These are phyloP conservation scores for Ibycter americanus DNA, from an alignment of 2,797 vertebrate species.

Conservation along the genomic window DNA sequence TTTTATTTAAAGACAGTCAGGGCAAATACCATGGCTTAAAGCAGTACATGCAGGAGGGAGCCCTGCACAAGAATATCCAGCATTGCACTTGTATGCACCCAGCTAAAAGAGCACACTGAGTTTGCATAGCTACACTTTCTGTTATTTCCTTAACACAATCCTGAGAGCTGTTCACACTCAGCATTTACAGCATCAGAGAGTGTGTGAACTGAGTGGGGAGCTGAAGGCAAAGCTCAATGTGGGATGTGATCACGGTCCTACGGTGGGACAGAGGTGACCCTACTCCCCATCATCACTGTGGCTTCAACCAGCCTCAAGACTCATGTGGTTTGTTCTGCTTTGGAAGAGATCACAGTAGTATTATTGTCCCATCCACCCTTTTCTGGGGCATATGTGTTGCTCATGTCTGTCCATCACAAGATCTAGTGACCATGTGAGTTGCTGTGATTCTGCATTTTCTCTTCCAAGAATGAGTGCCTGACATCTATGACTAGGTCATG, in stretches of 20 bases:
- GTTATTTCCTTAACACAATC: background rate
- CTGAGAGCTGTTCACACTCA: background rate
- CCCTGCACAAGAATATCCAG: background rate
- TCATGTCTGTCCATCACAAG: background rate
- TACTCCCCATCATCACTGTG: background rate
- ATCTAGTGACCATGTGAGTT: background rate
- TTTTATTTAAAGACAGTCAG: background rate
- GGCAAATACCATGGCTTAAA: background rate
- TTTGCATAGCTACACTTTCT: background rate
- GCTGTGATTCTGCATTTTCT: background rate
- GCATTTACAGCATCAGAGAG: background rate
- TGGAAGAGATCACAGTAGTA: background rate
- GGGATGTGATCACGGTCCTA: fast-evolving
- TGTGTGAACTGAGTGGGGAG: background rate
- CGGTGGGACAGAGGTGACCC: background rate
- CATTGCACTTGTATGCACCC: fast-evolving
- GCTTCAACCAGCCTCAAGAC: background rate
- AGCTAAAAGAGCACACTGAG: fast-evolving
- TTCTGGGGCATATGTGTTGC: fast-evolving
- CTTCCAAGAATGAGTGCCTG: background rate
- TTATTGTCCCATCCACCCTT: fast-evolving
- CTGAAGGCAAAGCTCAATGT: background rate
- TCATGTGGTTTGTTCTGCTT: fast-evolving
- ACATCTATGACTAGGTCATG: background rate
- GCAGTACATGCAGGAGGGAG: background rate